Evolutionary conservation across 2,797 vertebrate genomes (phyloP).

Genomic region (Gila robusta): DNA sequence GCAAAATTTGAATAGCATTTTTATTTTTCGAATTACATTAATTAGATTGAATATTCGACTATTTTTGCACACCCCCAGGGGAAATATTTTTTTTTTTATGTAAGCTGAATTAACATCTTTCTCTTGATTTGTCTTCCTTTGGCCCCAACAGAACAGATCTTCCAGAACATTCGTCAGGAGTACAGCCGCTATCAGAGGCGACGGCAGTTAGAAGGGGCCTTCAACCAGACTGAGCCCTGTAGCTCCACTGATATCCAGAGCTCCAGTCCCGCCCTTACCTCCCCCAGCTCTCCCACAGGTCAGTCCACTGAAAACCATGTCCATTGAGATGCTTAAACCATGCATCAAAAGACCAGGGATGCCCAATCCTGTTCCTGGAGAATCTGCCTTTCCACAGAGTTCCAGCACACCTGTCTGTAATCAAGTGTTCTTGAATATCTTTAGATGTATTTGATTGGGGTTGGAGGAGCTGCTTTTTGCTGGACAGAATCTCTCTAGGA

Average conservation of each 20-base stretch:
- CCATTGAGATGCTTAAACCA: not conserved
- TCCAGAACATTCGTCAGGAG: slow-evolving; percentile 94
- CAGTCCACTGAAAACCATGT: slow-evolving; percentile 43
- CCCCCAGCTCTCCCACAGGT: slow-evolving; percentile 91
- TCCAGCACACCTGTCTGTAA: not conserved
- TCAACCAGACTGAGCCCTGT: slow-evolving; percentile 87
- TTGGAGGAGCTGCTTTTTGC: not conserved
- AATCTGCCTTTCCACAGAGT: not conserved
- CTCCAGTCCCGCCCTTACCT: slow-evolving; percentile 80
- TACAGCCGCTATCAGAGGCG: slow-evolving; percentile 91
- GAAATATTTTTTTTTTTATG: not conserved
- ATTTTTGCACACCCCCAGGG: too few relatives aligned
- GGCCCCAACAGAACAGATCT: slow-evolving; percentile 87
- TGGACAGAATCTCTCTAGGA: not conserved
- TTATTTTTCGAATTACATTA: too few relatives aligned
- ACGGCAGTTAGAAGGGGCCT: slow-evolving; percentile 90
- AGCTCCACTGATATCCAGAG: slow-evolving; percentile 82
- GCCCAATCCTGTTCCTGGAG: too few relatives aligned
- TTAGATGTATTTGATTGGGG: not conserved
- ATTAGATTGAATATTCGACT: too few relatives aligned
- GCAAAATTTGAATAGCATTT: not conserved
- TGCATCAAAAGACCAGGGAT: not conserved
- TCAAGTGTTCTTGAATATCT: not conserved
- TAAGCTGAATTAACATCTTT: too few relatives aligned
- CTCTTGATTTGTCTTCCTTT: not conserved